Conservation (phyloP, 2,888 invertebrate genomes). For the Acleris cristana region DNA sequence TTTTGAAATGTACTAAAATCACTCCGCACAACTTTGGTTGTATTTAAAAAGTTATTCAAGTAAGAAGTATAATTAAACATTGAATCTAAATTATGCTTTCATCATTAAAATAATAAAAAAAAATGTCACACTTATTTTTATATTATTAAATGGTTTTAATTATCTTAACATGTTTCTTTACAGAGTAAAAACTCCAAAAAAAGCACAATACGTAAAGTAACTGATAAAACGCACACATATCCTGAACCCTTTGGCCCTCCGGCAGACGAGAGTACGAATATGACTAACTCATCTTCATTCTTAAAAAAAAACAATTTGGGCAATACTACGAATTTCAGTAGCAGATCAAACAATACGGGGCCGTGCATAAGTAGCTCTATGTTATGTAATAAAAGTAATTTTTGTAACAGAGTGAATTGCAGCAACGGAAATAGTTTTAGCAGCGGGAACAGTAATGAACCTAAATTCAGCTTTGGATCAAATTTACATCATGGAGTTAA, state of each 20-base stretch:
- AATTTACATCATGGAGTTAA: background rate
- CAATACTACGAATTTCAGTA: conserved; percentile 9
- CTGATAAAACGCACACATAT: conserved; percentile 46
- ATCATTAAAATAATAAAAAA: no score
- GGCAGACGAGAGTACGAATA: conserved; percentile 23
- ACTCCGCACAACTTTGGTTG: no score
- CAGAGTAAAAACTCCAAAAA: conserved; percentile 45
- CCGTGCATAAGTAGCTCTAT: background rate
- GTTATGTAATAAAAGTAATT: no score
- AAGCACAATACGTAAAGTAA: conserved; percentile 39
- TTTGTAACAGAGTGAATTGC: background rate
- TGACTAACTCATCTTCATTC: conserved; percentile 1
- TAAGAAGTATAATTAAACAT: no score
- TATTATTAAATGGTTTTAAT: no score
- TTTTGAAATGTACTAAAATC: no score
- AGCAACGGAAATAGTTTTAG: background rate
- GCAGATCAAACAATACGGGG: background rate
- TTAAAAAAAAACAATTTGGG: background rate
- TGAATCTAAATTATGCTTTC: no score
- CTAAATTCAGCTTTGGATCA: background rate
- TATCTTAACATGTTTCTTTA: conserved; percentile 25
- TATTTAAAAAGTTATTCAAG: no score
- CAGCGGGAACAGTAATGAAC: background rate
- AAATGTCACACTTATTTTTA: no score
- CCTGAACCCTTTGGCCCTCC: conserved; percentile 56